These are phyloP conservation scores for human DNA, from an alignment of 2,113 vertebrate species.

Conservation along the genomic window DNA sequence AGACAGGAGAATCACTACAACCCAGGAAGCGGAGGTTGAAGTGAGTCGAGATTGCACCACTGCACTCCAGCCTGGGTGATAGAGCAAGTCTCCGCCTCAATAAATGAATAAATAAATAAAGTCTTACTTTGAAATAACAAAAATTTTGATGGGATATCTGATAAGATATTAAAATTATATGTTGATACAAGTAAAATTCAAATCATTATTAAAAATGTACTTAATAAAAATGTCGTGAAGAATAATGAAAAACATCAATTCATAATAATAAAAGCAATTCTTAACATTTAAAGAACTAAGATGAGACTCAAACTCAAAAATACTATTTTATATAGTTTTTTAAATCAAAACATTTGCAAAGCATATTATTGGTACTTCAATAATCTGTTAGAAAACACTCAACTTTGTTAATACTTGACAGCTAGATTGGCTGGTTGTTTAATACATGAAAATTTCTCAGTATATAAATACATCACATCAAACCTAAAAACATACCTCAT, in stretches of 20 bases:
- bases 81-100: background rate
- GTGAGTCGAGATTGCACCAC: background rate
- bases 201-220: background rate
- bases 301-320: background rate
- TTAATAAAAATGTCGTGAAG: background rate
- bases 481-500: slow-evolving; percentile 90
- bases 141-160: background rate
- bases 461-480: background rate
- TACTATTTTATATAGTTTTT: background rate
- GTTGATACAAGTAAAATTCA: background rate
- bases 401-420: background rate
- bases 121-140: background rate
- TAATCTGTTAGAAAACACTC: background rate
- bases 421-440: background rate
- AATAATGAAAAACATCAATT: background rate
- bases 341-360: background rate
- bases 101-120: background rate
- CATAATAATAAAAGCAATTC: background rate
- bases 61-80: background rate
- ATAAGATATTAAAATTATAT: background rate
- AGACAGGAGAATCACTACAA: background rate
- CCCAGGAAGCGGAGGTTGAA: background rate
- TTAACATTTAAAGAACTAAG: background rate
- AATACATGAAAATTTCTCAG: background rate
- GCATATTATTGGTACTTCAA: background rate